Base-by-base conservation (phyloP, 2,888 invertebrate species). In the Timema podura region DNA sequence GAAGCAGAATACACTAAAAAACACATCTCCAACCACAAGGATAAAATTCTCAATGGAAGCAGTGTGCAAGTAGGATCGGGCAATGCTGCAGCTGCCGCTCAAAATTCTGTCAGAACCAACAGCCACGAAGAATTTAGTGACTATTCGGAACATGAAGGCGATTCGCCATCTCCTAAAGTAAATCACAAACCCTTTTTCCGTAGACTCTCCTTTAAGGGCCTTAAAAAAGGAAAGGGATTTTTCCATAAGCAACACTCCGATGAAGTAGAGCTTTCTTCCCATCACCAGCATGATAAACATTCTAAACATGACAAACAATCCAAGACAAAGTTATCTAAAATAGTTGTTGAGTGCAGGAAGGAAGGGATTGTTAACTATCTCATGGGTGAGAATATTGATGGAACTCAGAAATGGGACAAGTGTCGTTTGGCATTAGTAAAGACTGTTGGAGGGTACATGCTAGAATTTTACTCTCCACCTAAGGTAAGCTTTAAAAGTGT, bases 391-490 rank as follows among this genome's bases (percentile, higher is more conserved):
- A 95, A 95, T 80, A 82, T 93, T 69, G 96, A 96, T 81, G 88
- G 89, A 9, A 92, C 92, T 15, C 92, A 92, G 72, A 95, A 94
- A 81, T 98, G 97, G 96, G 96, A 96, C 80, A 92, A 91, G 80
- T 96, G 96, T 80, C 88, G 95, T 76, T 82, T 98, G 76, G 93
- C 93, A 0, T 83, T 98, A 69, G 92, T 97, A 9, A 95, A 95
- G 82, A 95, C 96, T 45, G 93, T 92, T 45, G 96, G 94, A 69
- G 97, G 97, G 57, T 96, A 95, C 78, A 95, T 95, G 89, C 83
- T 98, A 70, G 97, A 98, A 80, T 96, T 98, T 81, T 98, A 96
- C 82, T 92, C 94, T 6, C 97, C 97, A 8, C 96, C 96, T 0
- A 93, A 97, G 83, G 92, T 89, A 81, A 74, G 73, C 66, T n/a